These are phyloP conservation scores for Apis dorsata DNA, from an alignment of 1,140 invertebrate genomes.

Conservation along the genomic window DNA sequence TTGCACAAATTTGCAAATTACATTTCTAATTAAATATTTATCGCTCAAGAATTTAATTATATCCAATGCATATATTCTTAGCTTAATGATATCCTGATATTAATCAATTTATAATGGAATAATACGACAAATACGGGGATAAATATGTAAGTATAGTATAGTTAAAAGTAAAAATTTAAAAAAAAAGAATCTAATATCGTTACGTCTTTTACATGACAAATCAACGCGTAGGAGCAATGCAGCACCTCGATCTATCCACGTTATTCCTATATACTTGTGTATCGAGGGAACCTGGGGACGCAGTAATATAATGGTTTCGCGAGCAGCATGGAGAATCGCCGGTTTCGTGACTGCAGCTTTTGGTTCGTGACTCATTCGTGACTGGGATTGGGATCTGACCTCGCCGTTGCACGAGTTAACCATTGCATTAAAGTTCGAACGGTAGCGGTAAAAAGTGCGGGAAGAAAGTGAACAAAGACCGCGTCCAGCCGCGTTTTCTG, in stretches of 20 bases:
- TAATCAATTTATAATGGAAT: background rate
- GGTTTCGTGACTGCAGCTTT: slow-evolving; percentile 58
- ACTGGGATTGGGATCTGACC: slow-evolving; percentile 63
- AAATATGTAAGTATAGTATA: too few species aligned
- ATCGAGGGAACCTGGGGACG: background rate
- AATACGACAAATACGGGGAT: too few species aligned
- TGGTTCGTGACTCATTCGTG: slow-evolving; percentile 63
- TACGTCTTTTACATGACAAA: background rate
- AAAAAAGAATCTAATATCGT: background rate
- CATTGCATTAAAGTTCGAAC: slow-evolving; percentile 59
- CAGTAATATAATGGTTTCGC: slow-evolving; percentile 26
- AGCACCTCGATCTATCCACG: background rate
- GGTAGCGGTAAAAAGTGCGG: slow-evolving; percentile 49
- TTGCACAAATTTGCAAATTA: too few species aligned
- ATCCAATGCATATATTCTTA: too few species aligned
- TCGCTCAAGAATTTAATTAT: too few species aligned
- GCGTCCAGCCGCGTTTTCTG: slow-evolving; percentile 12
- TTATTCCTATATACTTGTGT: background rate
- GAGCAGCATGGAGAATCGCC: slow-evolving; percentile 37
- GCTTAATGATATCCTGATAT: too few species aligned
- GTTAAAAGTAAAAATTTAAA: too few species aligned
- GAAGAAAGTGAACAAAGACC: slow-evolving; percentile 25
- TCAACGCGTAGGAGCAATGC: background rate
- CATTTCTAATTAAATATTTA: too few species aligned
- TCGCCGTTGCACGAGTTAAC: slow-evolving; percentile 61